phyloP scores from a whole-genome alignment of 2,888 invertebrate genomes.

The Drosophila pseudotalamancana region DNA sequence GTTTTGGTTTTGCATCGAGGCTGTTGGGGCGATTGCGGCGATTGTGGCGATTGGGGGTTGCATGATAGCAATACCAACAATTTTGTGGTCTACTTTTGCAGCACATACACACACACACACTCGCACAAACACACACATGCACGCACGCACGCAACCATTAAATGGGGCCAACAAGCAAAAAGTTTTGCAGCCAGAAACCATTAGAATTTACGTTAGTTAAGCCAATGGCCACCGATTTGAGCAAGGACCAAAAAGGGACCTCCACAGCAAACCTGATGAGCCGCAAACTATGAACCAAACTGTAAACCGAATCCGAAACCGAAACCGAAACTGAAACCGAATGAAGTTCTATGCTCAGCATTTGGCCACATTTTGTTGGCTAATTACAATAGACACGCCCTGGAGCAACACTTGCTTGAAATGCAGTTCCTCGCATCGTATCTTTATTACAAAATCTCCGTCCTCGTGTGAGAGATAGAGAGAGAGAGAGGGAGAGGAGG shows the following conservation, averaged over 20 bases:
- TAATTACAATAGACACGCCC: slow-evolving; percentile 57
- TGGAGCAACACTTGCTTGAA: slow-evolving; percentile 45
- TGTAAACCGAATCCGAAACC: neutral
- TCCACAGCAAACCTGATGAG: neutral
- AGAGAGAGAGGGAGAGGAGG: too few relatives aligned
- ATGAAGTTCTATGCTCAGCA: slow-evolving; percentile 17
- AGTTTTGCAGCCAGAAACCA: slow-evolving; percentile 37
- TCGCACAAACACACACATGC: slow-evolving; percentile 27
- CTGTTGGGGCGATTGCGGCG: neutral
- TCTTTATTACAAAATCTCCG: slow-evolving; percentile 62
- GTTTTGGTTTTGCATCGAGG: slow-evolving; percentile 20
- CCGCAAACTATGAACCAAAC: slow-evolving; percentile 1
- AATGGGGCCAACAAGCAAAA: slow-evolving; percentile 23
- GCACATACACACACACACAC: slow-evolving; percentile 21
- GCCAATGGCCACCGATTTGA: slow-evolving; percentile 8
- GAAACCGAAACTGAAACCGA: neutral
- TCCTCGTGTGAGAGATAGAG: too few relatives aligned
- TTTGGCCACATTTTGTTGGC: slow-evolving; percentile 28
- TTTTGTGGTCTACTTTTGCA: slow-evolving; percentile 59
- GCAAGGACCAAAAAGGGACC: slow-evolving; percentile 23
- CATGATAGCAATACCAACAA: slow-evolving; percentile 59
- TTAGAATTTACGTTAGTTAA: slow-evolving; percentile 42
- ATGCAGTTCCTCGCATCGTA: slow-evolving; percentile 38
- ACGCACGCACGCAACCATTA: too few relatives aligned
- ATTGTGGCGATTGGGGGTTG: neutral